Evolutionary conservation across 1,140 invertebrate genomes (phyloP), one percentile per base, ranked within the genome.

Genomic region (Pseudomyrmex cubaensis): DNA sequence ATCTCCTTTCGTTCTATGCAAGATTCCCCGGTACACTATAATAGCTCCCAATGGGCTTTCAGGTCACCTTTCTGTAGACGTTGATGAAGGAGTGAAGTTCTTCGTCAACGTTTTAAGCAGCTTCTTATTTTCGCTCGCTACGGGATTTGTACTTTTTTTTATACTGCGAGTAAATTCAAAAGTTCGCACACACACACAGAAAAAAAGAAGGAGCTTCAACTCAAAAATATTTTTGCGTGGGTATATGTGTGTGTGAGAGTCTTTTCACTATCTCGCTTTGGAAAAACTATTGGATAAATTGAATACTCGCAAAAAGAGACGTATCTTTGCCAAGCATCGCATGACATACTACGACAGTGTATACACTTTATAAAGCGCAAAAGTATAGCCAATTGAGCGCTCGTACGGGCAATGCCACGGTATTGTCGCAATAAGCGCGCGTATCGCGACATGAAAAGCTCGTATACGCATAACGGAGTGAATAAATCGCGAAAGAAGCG

Each of bases 351-450:
- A 46, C 25, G 12, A 15, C 22, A 9, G 75, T 13, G 15, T n/a
- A 66, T 56, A 48, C 35, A 35, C 35, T 35, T 35, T 57, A 20
- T 70, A 13, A 54, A 76, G 48, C 61, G 52, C 59, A 78, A 59
- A 70, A 78, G 54, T 59, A 70, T 78, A 78, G 69, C 64, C 75
- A 78, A 78, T 70, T 59, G 54, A 70, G 44, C 44, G 57, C 64
- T 70, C 15, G 15, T 50, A 46, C 44, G 44, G 35, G 73, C 44
- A 63, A 76, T 63, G 13, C 46, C 57, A 35, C 73, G 46, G 52
- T 80, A 80, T 80, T 80, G 76, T 80, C 44, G 76, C 66, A 80
- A 80, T 80, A 80, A 80, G 54, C 76, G 15, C 48, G 25, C 74
- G 56, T 80, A 72, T 70, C 76, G 76, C 54, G 44, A 17, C 52